Base-by-base conservation (phyloP, 2,888 invertebrate species). In the Eupelmus urozonus region DNA sequence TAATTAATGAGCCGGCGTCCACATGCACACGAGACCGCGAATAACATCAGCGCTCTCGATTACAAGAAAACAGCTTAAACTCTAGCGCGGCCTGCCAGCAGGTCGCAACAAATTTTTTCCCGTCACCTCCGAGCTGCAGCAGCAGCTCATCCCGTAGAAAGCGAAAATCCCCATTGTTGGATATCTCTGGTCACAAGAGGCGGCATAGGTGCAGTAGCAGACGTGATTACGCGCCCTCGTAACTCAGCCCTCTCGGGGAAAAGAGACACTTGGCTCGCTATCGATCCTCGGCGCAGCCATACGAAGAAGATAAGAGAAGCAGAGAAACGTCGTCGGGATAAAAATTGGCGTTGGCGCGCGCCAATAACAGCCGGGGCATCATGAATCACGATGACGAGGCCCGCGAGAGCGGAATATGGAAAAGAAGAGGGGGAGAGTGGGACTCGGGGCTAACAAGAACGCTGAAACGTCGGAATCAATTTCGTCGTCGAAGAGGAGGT, bases 401-500 rank as follows among this genome's bases (percentile, higher is more conserved):
- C 42, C 3, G 34, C 20, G 42, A 69, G 76, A 29, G n/a, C n/a
- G n/a, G n/a, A 76, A 76, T 69, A 76, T 76, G 59, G 71, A 76
- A 67, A 65, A 60, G 63, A 13, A 59, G 55, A 9, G 55, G 34
- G 55, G 16, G 55, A 49, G 51, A 49, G 34, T 18, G n/a, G 7
- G 13, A 49, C 18, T 23, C 34, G 27, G 63, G 29, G 59, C 71
- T 76, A 76, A 76, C 71, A 69, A 76, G 76, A 76, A 71, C 76
- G 70, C 65, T 67, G 51, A 75, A 75, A 75, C 51, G 60, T 71
- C 76, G 76, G 76, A 71, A 76, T 76, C 76, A 76, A 76, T 76
- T 76, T 76, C 53, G 57, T 60, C 71, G 20, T 20, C 42, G 70
- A 51, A 9, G 59, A 45, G 59, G 40, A 63, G 63, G 63, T 70